A percentile compares a stretch with the other conserved stretches of the same genome.
These are phyloP conservation scores for Trachelus tabidus DNA, from an alignment of 2,888 invertebrate species.

Conservation along the genomic window DNA sequence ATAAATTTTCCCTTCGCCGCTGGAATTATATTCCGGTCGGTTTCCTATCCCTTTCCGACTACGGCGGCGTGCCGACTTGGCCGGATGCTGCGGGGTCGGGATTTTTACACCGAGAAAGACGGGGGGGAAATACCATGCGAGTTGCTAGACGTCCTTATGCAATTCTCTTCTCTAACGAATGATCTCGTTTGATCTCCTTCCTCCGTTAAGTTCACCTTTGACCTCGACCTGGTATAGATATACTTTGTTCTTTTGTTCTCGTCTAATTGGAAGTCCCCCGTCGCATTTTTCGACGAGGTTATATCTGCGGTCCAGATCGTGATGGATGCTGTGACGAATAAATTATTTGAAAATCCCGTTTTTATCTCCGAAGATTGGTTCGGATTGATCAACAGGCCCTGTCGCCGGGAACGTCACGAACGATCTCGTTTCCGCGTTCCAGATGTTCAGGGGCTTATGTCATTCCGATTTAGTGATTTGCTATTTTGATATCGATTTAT, in stretches of 20 bases:
- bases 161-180: not conserved
- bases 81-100: too few species aligned
- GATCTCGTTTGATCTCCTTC: not conserved
- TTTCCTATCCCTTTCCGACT: too few species aligned
- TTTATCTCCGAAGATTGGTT: not conserved
- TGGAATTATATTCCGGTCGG: too few species aligned
- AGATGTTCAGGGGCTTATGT: not conserved
- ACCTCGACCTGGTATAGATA: not conserved
- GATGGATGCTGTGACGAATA: not conserved
- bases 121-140: too few species aligned
- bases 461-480: not conserved
- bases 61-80: too few species aligned
- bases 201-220: not conserved
- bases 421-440: not conserved
- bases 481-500: not conserved
- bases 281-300: not conserved
- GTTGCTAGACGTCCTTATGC: not conserved
- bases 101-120: too few species aligned
- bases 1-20: slow-evolving; percentile 34
- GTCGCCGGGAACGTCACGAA: not conserved
- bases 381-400: not conserved
- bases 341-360: not conserved
- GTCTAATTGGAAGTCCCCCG: not conserved
- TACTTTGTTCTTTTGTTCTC: not conserved
- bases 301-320: not conserved